phyloP scores from a whole-genome alignment of 1,140 invertebrate species.

The Pemphigus obesinymphae region DNA sequence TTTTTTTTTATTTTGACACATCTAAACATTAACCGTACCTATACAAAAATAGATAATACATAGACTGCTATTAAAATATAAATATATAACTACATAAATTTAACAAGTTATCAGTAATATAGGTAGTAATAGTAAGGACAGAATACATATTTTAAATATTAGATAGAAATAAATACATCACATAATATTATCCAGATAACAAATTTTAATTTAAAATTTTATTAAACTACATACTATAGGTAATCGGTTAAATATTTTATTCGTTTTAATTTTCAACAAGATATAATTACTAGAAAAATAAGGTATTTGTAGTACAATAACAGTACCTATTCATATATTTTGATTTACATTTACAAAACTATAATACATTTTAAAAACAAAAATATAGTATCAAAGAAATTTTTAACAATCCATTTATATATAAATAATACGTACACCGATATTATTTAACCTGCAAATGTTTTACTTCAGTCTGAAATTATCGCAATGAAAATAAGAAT shows the following conservation, averaged over 20 bases:
- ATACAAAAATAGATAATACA: neutral
- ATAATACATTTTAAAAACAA: neutral
- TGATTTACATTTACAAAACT: neutral
- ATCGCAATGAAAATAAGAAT: constrained; percentile 9
- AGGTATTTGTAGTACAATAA: neutral
- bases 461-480: constrained; percentile 12
- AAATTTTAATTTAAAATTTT: too few relatives aligned
- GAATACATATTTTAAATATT: neutral
- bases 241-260: neutral
- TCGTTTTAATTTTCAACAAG: neutral
- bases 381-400: neutral
- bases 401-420: neutral
- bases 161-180: too few relatives aligned
- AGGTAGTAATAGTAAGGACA: neutral
- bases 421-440: neutral
- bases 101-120: neutral
- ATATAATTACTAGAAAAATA: constrained; percentile 2
- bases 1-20: neutral
- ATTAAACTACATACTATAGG: too few relatives aligned
- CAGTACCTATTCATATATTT: neutral
- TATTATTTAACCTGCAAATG: neutral
- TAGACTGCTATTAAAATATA: neutral
- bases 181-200: too few relatives aligned
- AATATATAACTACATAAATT: neutral
- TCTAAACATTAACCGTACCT: neutral